phyloP scores from a whole-genome alignment of 2,113 vertebrate genomes.

The Festucalex cinctus region DNA sequence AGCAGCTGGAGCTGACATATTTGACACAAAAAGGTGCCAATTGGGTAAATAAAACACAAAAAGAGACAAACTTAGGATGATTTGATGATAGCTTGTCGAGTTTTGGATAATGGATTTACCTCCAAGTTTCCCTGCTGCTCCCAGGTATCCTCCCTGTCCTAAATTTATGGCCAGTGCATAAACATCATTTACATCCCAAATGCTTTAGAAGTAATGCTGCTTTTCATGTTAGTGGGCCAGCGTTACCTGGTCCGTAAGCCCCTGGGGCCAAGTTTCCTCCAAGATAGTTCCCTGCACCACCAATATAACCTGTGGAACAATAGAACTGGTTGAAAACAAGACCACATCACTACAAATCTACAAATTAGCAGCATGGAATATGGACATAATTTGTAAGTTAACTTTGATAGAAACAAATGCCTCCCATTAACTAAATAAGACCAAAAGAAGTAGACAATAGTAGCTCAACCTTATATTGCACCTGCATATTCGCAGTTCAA shows the following conservation, averaged over 20 bases:
- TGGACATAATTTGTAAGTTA: too few relatives aligned
- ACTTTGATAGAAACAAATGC: too few relatives aligned
- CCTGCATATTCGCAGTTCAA: neutral
- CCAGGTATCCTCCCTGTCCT: slow-evolving; percentile 54
- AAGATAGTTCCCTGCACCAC: slow-evolving; percentile 58
- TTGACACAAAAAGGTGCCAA: neutral
- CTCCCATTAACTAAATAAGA: neutral
- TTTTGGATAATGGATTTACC: slow-evolving; percentile 17
- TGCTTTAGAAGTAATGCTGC: neutral
- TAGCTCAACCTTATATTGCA: neutral
- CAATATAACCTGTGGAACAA: slow-evolving; percentile 53
- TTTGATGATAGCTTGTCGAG: neutral
- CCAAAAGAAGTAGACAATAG: neutral
- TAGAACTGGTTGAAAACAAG: neutral
- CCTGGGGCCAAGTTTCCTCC: slow-evolving; percentile 47
- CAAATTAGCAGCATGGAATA: neutral
- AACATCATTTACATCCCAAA: neutral
- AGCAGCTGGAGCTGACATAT: slow-evolving; percentile 26
- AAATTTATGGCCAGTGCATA: slow-evolving; percentile 31
- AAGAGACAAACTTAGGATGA: neutral
- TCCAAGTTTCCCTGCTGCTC: slow-evolving; percentile 53
- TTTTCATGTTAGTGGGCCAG: neutral
- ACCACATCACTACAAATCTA: too few relatives aligned
- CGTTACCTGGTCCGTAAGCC: slow-evolving; percentile 65
- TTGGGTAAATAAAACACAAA: neutral